A percentile compares a stretch with the other conserved stretches of the same genome.
Evolutionary conservation across 2,113 vertebrate species (phyloP).

Genomic region (Paraplagusia blochii): DNA sequence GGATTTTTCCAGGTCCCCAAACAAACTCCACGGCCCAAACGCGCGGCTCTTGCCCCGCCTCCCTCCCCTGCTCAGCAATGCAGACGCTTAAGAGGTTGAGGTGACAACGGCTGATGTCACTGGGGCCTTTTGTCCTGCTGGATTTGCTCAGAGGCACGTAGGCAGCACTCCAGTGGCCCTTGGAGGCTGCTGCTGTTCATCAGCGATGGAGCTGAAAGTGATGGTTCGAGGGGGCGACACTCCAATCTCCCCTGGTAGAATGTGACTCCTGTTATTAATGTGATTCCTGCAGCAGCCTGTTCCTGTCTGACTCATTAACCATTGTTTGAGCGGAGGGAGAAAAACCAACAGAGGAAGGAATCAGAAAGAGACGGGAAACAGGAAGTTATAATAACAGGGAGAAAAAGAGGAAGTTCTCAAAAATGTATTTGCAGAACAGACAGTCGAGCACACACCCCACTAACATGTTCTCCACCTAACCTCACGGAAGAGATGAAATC

Average conservation of each 20-base stretch:
- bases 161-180: constrained; percentile 11
- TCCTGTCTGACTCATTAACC: constrained; percentile 56
- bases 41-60: constrained; percentile 14
- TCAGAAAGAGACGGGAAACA: constrained; percentile 17
- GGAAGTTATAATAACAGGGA: constrained; percentile 27
- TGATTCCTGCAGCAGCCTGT: constrained; percentile 62
- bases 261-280: constrained; percentile 59
- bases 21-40: constrained; percentile 34
- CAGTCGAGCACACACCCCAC: not conserved
- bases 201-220: not conserved
- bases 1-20: constrained; percentile 35
- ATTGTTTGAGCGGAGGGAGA: constrained; percentile 47
- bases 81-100: constrained; percentile 11
- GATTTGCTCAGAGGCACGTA: constrained; percentile 46
- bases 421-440: constrained; percentile 34
- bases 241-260: constrained; percentile 15
- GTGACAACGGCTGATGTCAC: constrained; percentile 37
- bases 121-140: not conserved
- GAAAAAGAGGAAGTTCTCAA: constrained; percentile 46
- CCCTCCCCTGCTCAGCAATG: constrained; percentile 54
- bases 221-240: too few relatives aligned
- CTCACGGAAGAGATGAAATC: too few relatives aligned
- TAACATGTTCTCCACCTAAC: too few relatives aligned
- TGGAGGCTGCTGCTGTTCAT: constrained; percentile 23
- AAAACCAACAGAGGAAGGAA: not conserved